These are phyloP conservation scores for Cecidostiba fungosa DNA, from an alignment of 2,888 invertebrate species.

Conservation along the genomic window DNA sequence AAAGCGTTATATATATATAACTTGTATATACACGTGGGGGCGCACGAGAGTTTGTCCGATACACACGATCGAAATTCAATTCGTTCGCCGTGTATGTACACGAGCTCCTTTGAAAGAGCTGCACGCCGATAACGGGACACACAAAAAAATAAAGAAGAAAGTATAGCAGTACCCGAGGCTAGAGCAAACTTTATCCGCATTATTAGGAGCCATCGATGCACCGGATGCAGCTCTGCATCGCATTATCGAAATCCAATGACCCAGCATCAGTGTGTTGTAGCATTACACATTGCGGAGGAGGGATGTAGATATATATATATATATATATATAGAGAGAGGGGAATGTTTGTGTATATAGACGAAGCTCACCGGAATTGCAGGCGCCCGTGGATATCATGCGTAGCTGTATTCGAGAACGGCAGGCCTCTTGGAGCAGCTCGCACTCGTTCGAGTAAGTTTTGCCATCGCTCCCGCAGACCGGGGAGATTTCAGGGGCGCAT, in stretches of 20 bases:
- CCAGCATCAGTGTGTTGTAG: neutral
- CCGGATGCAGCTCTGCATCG: neutral
- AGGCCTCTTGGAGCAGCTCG: conserved; percentile 89
- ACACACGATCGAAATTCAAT: neutral
- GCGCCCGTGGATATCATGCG: conserved; percentile 91
- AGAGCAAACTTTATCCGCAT: conserved; percentile 10
- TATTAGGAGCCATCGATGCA: conserved; percentile 30
- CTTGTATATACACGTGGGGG: too few species aligned
- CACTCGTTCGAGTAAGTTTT: conserved; percentile 92
- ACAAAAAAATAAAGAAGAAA: neutral
- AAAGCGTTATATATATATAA: neutral
- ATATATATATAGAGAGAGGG: neutral
- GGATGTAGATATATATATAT: neutral
- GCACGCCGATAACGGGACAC: neutral
- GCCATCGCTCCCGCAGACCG: conserved; percentile 90
- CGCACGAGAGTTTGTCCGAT: neutral
- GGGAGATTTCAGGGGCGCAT: conserved; percentile 86
- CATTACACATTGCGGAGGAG: neutral
- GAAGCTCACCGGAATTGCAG: conserved; percentile 87
- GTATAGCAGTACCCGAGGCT: neutral
- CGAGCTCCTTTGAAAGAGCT: neutral
- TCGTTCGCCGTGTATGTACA: neutral
- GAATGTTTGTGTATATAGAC: neutral
- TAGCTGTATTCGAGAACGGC: conserved; percentile 85
- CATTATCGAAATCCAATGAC: conserved; percentile 44